These are phyloP conservation scores for Antedon mediterranea DNA, from an alignment of 53 echinoderm and acorn worm species.

Conservation along the genomic window DNA sequence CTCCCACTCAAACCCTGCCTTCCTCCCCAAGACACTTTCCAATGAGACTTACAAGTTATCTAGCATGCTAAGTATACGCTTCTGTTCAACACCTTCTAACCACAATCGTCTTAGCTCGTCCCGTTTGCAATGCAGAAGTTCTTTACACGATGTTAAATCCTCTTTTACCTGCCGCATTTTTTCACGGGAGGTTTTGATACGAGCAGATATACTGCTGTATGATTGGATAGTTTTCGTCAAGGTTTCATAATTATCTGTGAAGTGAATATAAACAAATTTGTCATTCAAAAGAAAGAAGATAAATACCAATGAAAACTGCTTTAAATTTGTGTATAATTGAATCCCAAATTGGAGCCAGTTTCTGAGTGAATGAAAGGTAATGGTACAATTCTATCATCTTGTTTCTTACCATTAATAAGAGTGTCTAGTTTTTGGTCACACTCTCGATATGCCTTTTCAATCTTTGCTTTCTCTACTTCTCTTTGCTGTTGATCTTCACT, in stretches of 20 bases:
- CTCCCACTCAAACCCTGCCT: no score
- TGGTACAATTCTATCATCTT: no score
- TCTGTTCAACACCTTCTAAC: conserved; percentile 97
- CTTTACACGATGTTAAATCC: conserved; percentile 89
- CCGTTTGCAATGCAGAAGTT: conserved; percentile 80
- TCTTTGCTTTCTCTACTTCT: conserved; percentile 74
- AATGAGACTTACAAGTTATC: conserved; percentile 87
- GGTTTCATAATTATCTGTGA: conserved; percentile 86
- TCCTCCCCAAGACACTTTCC: no score
- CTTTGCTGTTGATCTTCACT: conserved; percentile 74
- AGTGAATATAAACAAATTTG: no score
- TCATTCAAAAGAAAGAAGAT: not conserved
- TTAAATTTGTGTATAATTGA: no score
- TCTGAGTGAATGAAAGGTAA: no score
- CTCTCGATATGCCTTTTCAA: conserved; percentile 83
- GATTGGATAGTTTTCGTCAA: conserved; percentile 97
- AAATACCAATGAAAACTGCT: no score
- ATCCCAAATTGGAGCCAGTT: no score
- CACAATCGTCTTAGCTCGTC: conserved; percentile 80
- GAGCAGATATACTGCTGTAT: conserved; percentile 86
- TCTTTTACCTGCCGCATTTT: conserved; percentile 59
- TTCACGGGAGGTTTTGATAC: conserved; percentile 82
- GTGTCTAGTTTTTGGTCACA: conserved; percentile 70
- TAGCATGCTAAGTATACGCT: conserved; percentile 76
- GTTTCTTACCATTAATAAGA: conserved; percentile 75